Evolutionary conservation across 2,888 invertebrate genomes (phyloP).

Genomic region (Agriopis leucophaearia): DNA sequence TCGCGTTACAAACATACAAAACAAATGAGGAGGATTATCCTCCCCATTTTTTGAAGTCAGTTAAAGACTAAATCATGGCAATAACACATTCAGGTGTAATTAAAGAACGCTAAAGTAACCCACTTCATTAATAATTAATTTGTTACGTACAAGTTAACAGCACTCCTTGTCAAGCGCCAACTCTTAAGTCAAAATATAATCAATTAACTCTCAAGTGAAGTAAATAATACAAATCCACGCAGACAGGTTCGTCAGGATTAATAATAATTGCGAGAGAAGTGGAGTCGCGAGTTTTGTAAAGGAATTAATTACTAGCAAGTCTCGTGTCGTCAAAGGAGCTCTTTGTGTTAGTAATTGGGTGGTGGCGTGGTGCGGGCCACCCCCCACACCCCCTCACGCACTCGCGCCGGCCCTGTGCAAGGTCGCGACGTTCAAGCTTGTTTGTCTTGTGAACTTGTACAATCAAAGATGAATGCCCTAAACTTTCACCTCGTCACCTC

Average conservation of each 20-base stretch:
- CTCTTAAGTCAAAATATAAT: constrained; percentile 26
- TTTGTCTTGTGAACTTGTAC: constrained; percentile 21
- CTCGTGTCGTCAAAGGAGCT: constrained; percentile 42
- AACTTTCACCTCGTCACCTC: no score
- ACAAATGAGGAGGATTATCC: no score
- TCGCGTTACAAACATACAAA: no score
- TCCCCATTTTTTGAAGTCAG: no score
- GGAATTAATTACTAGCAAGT: constrained; percentile 46
- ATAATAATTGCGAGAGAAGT: constrained; percentile 38
- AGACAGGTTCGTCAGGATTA: constrained; percentile 37
- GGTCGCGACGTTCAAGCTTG: constrained; percentile 3
- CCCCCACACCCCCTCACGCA: constrained; percentile 23
- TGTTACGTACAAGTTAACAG: background rate
- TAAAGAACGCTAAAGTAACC: background rate
- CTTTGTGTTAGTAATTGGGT: constrained; percentile 45
- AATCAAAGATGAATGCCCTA: no score
- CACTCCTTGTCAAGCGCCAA: background rate
- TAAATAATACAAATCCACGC: constrained; percentile 35
- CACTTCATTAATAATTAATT: background rate
- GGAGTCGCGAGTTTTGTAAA: constrained; percentile 42
- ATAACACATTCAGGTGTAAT: no score
- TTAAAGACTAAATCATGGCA: no score
- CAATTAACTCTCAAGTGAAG: constrained; percentile 26
- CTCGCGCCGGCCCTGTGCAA: constrained; percentile 30
- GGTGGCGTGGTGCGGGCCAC: constrained; percentile 29